A percentile compares a stretch with the other conserved stretches of the same genome.
These are phyloP conservation scores for Epinephelus lanceolatus DNA, from an alignment of 2,113 vertebrate species.

Conservation along the genomic window DNA sequence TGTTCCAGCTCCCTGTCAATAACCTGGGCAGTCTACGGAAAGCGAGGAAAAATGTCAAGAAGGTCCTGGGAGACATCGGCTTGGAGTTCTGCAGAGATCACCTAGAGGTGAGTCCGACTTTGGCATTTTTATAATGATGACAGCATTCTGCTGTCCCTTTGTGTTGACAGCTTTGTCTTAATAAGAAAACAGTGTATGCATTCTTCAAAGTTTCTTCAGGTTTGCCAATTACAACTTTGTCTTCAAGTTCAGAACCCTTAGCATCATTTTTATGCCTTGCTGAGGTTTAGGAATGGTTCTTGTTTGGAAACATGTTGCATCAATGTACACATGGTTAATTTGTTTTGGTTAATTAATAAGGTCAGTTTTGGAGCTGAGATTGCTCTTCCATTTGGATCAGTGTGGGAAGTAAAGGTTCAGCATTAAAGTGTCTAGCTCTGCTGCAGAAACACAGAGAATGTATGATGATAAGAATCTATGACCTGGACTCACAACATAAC, in stretches of 20 bases:
- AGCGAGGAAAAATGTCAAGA: conserved; percentile 99
- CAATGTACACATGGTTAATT: not conserved
- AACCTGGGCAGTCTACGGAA: conserved; percentile 99
- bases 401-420: not conserved
- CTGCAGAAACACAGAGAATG: conserved; percentile 2
- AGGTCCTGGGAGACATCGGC: conserved; percentile 98
- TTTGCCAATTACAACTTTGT: not conserved
- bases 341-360: not conserved
- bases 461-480: not conserved
- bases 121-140: not conserved
- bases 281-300: not conserved
- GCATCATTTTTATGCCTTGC: not conserved
- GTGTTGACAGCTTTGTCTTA: not conserved
- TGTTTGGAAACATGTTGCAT: not conserved
- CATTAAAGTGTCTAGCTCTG: not conserved
- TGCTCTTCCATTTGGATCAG: not conserved
- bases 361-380: not conserved
- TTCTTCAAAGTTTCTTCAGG: not conserved
- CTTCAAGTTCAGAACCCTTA: not conserved
- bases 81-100: conserved; percentile 99
- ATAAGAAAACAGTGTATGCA: not conserved
- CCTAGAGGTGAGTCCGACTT: conserved; percentile 89
- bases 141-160: not conserved
- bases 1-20: conserved; percentile 99
- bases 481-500: not conserved